Evolutionary conservation across 2,113 vertebrate genomes (phyloP), one percentile per base, ranked within the genome.

Genomic region (Triplophysa dalaica): DNA sequence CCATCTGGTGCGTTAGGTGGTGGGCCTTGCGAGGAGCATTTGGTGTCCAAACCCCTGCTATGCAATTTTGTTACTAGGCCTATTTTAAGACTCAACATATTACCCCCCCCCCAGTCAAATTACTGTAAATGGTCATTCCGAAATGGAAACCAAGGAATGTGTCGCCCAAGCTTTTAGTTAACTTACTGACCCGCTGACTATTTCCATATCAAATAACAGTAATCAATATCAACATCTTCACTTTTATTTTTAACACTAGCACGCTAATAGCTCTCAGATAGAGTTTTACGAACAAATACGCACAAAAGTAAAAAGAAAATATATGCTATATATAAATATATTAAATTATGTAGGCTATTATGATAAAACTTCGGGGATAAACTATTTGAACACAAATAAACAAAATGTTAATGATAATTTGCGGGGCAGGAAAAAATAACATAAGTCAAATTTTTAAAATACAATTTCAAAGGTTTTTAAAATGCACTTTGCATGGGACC

Each of bases 131-230:
- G 92, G 92, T 78, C 79, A 83, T 62, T 86, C 77, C 74, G 91
- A 91, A 89, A 94, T 83, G 60, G 88, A 91, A 92, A 87, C 90
- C 90, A n/a, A 54, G 89, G 90, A 93, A 94, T 93, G 63, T 89
- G 90, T 86, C 64, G 66, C 86, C 83, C 82, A 86, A 90, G 90
- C 89, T 88, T 74, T 62, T 76, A 89, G 90, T 86, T 78, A 41
- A 29, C 79, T 29, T 19, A 62, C 64, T 21, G 86, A 70, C 86
- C 14, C 83, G 73, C 72, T 72, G 82, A 83, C 83, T 83, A 87
- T 78, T 79, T 43, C 61, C 48, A 80, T 70, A 84, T 69, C 81
- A 81, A 67, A 69, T 85, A 52, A 66, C 83, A 70, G 29, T 11
- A 54, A 48, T 14, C 17, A 41, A 82, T 61, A 45, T 43, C n/a